phyloP scores from a whole-genome alignment of 1,140 invertebrate genomes.

The Druon quercuslanigerum region DNA sequence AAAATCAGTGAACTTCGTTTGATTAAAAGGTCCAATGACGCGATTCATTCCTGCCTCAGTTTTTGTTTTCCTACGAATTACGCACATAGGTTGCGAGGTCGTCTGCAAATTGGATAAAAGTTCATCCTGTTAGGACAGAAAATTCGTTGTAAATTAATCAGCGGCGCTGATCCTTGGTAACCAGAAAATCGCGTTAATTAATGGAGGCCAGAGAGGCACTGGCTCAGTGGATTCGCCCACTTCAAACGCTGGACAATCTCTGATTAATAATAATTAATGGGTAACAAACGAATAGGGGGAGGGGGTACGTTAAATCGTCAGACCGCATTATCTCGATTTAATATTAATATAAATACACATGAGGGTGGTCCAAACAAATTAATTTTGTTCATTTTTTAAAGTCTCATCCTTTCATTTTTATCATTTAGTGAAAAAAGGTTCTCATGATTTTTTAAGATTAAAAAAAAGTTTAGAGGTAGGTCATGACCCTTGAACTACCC shows the following conservation, averaged over 20 bases:
- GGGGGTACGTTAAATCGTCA: slow-evolving; percentile 34
- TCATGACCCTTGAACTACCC: too few relatives aligned
- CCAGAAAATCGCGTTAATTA: slow-evolving; percentile 62
- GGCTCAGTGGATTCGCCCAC: slow-evolving; percentile 55
- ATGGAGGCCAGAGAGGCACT: slow-evolving; percentile 45
- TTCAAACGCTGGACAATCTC: slow-evolving; percentile 57
- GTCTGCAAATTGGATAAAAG: slow-evolving; percentile 53
- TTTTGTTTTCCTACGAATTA: slow-evolving; percentile 35
- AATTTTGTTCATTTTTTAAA: too few relatives aligned
- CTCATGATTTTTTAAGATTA: too few relatives aligned
- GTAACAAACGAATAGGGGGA: slow-evolving; percentile 47
- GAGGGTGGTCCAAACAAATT: too few relatives aligned
- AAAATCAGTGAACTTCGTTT: not conserved
- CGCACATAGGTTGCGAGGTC: slow-evolving; percentile 5
- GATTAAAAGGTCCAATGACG: slow-evolving; percentile 30
- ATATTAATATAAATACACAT: too few relatives aligned
- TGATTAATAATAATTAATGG: slow-evolving; percentile 51
- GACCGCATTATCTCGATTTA: slow-evolving; percentile 43
- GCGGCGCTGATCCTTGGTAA: slow-evolving; percentile 44
- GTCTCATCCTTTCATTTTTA: too few relatives aligned
- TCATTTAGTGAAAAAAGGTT: too few relatives aligned
- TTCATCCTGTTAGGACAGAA: slow-evolving; percentile 37
- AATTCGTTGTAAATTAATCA: slow-evolving; percentile 58
- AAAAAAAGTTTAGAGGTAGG: too few relatives aligned
- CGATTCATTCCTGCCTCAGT: not conserved